These are phyloP conservation scores for Tachyglossus aculeatus DNA, from an alignment of 2,797 vertebrate species.

Conservation along the genomic window DNA sequence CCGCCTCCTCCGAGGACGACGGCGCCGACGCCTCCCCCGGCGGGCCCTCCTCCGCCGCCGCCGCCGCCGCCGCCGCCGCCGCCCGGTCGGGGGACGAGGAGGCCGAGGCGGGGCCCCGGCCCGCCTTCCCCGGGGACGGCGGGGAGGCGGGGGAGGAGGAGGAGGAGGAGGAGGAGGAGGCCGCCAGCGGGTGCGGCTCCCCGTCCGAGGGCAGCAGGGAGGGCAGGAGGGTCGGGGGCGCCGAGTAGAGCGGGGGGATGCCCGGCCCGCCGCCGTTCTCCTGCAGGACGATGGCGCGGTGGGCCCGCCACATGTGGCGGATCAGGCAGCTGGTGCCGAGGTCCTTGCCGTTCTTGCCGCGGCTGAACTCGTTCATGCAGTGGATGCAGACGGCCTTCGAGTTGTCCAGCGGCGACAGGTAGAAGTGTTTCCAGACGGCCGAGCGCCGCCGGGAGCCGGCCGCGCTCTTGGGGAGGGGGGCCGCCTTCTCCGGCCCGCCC, in stretches of 20 bases:
- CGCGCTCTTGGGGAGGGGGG: slow-evolving; percentile 81
- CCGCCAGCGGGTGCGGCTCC: slow-evolving; percentile 71
- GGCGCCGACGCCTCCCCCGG: slow-evolving; percentile 65
- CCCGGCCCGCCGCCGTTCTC: slow-evolving; percentile 89
- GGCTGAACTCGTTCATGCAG: slow-evolving; percentile 97
- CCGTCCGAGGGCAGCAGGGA: slow-evolving; percentile 80
- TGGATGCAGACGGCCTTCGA: slow-evolving; percentile 98
- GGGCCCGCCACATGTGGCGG: slow-evolving; percentile 96
- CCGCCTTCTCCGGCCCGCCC: slow-evolving; percentile 74
- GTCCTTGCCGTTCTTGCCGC: slow-evolving; percentile 97
- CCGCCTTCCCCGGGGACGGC: slow-evolving; percentile 83
- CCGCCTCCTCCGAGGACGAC: slow-evolving; percentile 79
- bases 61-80: slow-evolving; percentile 79
- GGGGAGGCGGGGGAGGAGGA: slow-evolving; percentile 78
- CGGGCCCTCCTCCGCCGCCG: slow-evolving; percentile 74
- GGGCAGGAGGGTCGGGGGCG: slow-evolving; percentile 87
- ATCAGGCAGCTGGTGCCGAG: slow-evolving; percentile 97
- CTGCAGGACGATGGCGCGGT: slow-evolving; percentile 93
- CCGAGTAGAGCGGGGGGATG: slow-evolving; percentile 88
- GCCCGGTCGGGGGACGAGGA: slow-evolving; percentile 81
- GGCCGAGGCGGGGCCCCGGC: slow-evolving; percentile 75
- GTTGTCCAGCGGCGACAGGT: slow-evolving; percentile 92
- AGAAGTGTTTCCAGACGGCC: slow-evolving; percentile 98
- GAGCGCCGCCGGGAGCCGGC: slow-evolving; percentile 91
- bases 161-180: slow-evolving; percentile 79